Evolutionary conservation across 2,797 vertebrate species (phyloP).

Genomic region (Myripristis jacobus): DNA sequence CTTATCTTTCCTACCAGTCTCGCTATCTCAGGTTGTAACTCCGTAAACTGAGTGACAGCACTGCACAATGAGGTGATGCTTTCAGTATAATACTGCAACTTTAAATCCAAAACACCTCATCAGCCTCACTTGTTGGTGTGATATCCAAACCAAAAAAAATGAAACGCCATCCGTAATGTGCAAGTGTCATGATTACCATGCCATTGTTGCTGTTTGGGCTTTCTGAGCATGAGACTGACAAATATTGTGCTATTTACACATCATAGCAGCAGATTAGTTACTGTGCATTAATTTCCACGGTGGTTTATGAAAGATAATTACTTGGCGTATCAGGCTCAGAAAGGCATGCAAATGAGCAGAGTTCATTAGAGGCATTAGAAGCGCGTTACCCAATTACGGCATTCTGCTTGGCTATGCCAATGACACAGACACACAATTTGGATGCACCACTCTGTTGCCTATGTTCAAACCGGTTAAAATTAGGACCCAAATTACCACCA

Average conservation of each 20-base stretch:
- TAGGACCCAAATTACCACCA: constrained; percentile 49
- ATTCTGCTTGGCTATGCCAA: constrained; percentile 65
- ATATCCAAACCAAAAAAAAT: constrained; percentile 30
- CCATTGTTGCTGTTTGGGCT: constrained; percentile 58
- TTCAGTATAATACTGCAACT: constrained; percentile 31
- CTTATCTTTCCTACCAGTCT: constrained; percentile 18
- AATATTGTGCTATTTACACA: constrained; percentile 70
- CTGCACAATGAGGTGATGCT: constrained; percentile 39
- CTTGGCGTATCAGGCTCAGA: constrained; percentile 66
- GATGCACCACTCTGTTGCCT: constrained; percentile 45
- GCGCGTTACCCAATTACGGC: constrained; percentile 66
- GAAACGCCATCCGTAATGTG: constrained; percentile 53
- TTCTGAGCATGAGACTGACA: constrained; percentile 45
- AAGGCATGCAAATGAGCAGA: constrained; percentile 75
- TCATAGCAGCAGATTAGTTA: constrained; percentile 71
- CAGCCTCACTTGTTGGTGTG: constrained; percentile 28
- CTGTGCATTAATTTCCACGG: constrained; percentile 73
- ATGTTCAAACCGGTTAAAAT: constrained; percentile 54
- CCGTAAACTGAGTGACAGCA: constrained; percentile 47
- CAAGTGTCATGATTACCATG: constrained; percentile 44
- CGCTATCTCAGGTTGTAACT: constrained; percentile 48
- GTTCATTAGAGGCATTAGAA: constrained; percentile 77
- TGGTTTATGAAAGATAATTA: constrained; percentile 73
- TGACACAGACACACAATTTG: constrained; percentile 66
- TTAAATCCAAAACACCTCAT: constrained; percentile 29